These are phyloP conservation scores for Maniola jurtina DNA, from an alignment of 1,140 invertebrate species.

Conservation along the genomic window DNA sequence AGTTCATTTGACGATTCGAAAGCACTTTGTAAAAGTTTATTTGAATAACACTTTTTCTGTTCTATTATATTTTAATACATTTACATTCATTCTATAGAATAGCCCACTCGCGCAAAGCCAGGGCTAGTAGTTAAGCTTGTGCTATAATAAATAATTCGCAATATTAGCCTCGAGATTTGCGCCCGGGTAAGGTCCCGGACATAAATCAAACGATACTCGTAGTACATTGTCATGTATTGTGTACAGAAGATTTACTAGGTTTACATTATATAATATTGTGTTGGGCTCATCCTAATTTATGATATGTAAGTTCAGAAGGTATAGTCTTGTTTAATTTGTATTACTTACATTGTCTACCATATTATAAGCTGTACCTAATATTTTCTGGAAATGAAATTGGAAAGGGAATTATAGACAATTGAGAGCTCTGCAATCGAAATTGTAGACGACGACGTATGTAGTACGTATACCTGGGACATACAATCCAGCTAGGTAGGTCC, in stretches of 20 bases:
- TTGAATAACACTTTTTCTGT: too few species aligned
- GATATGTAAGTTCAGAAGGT: background rate
- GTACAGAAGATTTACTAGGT: constrained; percentile 20
- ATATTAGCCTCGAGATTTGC: background rate
- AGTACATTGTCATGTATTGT: constrained; percentile 30
- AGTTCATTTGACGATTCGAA: too few species aligned
- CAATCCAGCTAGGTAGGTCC: too few species aligned
- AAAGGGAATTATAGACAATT: too few species aligned
- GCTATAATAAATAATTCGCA: background rate
- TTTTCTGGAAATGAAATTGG: background rate
- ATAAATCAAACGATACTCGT: constrained; percentile 27
- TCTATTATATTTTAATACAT: too few species aligned
- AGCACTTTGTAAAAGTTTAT: too few species aligned
- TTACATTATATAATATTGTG: constrained; percentile 11
- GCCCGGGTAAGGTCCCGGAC: constrained; percentile 9
- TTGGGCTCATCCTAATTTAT: constrained; percentile 24
- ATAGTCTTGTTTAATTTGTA: background rate
- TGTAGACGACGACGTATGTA: too few species aligned
- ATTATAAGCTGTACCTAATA: background rate
- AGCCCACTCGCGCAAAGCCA: background rate
- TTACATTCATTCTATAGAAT: too few species aligned
- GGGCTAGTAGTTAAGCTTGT: background rate
- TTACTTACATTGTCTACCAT: background rate
- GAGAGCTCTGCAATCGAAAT: too few species aligned
- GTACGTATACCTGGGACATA: too few species aligned